phyloP scores from a whole-genome alignment of 2,797 vertebrate genomes.

The Synaphobranchus kaupii region DNA sequence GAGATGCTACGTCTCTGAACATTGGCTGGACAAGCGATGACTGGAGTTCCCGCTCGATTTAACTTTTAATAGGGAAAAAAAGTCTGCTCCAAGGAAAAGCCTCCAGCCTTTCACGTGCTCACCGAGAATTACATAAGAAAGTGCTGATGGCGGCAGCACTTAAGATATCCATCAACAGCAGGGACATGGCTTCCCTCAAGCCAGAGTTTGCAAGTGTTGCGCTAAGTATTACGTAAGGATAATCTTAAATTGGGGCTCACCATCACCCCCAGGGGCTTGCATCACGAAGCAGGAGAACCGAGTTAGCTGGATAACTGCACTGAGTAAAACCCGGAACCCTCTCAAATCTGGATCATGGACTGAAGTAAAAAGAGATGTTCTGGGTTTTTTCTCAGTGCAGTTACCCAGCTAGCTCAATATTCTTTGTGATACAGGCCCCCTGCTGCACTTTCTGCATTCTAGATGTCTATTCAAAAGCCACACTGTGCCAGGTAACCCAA shows the following conservation, averaged over 20 bases:
- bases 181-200: background rate
- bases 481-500: background rate
- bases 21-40: no score
- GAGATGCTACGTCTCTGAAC: background rate
- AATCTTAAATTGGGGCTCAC: background rate
- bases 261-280: background rate
- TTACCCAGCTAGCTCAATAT: no score
- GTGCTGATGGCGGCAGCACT: background rate
- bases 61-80: background rate
- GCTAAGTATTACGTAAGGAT: background rate
- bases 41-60: background rate
- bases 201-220: background rate
- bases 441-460: background rate
- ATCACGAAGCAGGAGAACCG: no score
- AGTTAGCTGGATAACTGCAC: no score
- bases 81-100: background rate
- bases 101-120: background rate
- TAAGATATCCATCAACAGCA: slow-evolving; percentile 8
- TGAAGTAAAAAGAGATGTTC: no score
- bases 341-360: no score
- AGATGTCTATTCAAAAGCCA: background rate
- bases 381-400: no score
- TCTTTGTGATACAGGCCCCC: background rate
- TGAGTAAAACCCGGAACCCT: no score
- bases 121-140: background rate